A percentile compares a stretch with the other conserved stretches of the same genome.
phyloP scores from a whole-genome alignment of 2,113 vertebrate species.

The Typhlomys cinereus region DNA sequence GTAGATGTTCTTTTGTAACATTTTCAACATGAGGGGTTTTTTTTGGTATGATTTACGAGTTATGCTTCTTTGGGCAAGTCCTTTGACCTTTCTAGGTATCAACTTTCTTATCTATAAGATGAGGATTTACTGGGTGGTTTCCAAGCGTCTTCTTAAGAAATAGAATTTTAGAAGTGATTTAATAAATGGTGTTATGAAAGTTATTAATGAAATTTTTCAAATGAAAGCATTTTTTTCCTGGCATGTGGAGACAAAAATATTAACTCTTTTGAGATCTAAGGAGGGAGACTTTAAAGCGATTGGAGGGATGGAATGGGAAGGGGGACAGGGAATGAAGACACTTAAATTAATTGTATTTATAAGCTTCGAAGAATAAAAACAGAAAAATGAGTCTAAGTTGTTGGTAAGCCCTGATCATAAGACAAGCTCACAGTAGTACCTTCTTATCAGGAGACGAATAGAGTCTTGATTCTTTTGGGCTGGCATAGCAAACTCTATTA shows the following conservation, averaged over 20 bases:
- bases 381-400: neutral
- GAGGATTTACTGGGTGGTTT: neutral
- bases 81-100: slow-evolving; percentile 6
- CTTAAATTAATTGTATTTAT: too few species aligned
- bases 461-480: neutral
- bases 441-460: slow-evolving; percentile 32
- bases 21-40: neutral
- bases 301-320: too few species aligned
- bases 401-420: slow-evolving; percentile 7
- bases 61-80: neutral
- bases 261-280: neutral
- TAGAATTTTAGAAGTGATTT: neutral
- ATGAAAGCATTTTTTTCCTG: neutral
- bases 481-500: neutral
- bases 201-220: slow-evolving; percentile 18
- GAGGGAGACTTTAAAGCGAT: neutral
- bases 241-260: neutral
- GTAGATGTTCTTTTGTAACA: neutral
- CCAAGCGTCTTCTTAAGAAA: slow-evolving; percentile 34
- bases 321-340: too few species aligned
- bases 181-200: slow-evolving; percentile 2
- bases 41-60: neutral
- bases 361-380: too few species aligned
- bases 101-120: slow-evolving; percentile 24
- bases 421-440: neutral